These are phyloP conservation scores for Enteromius fasciolatus DNA, from an alignment of 2,797 vertebrate genomes.

Conservation along the genomic window DNA sequence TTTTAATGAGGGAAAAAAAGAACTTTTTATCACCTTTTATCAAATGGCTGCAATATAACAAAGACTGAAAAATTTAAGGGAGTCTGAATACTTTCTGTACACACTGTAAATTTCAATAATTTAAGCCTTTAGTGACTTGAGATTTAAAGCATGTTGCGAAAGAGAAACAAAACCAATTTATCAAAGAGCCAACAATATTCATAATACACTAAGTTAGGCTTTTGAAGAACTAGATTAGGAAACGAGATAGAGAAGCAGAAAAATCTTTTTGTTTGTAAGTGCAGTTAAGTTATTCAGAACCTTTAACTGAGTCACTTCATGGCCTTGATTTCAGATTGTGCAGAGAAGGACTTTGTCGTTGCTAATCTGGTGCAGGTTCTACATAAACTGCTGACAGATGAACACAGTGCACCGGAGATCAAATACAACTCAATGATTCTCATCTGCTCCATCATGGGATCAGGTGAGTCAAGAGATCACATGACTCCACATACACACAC, in stretches of 20 bases:
- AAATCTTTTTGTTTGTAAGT: background rate
- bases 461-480: constrained; percentile 75
- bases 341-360: constrained; percentile 93
- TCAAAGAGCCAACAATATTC: background rate
- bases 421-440: constrained; percentile 99
- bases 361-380: constrained; percentile 91
- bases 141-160: background rate
- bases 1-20: too few relatives aligned
- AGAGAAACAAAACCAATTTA: background rate
- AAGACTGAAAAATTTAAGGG: too few relatives aligned
- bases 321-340: constrained; percentile 77
- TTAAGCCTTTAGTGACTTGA: background rate
- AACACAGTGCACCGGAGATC: constrained; percentile 95
- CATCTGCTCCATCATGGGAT: constrained; percentile 94
- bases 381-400: constrained; percentile 94
- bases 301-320: background rate
- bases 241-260: background rate
- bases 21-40: too few relatives aligned
- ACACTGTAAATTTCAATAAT: background rate
- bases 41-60: too few relatives aligned
- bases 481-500: too few relatives aligned
- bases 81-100: too few relatives aligned
- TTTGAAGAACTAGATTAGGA: background rate
- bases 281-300: background rate
- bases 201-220: background rate